Evolutionary conservation across 1,140 invertebrate genomes (phyloP).

Genomic region (Cydia splendana): DNA sequence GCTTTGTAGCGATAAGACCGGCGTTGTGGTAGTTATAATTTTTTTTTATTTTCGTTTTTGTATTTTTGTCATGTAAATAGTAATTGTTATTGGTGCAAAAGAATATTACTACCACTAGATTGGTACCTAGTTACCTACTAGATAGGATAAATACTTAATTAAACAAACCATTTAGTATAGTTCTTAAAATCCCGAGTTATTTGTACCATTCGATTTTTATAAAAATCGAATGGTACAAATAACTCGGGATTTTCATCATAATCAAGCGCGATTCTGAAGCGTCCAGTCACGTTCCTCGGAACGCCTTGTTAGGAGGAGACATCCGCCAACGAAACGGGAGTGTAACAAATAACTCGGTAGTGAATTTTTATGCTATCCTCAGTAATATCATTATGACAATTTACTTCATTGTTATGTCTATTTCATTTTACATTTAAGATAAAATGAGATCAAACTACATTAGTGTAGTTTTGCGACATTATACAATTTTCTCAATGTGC

Average conservation of each 20-base stretch:
- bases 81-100: no score
- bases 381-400: conserved; percentile 1
- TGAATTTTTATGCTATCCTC: not conserved
- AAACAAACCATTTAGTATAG: not conserved
- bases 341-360: not conserved
- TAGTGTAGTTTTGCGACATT: no score
- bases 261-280: conserved; percentile 7
- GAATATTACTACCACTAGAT: no score
- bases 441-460: no score
- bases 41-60: no score
- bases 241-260: not conserved
- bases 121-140: no score
- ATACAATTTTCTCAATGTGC: no score
- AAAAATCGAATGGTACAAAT: not conserved
- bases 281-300: conserved; percentile 25
- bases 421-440: no score
- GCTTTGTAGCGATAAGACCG: no score
- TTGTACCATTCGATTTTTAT: not conserved
- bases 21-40: no score
- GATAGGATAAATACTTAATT: no score
- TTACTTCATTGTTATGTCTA: not conserved
- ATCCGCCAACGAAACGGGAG: not conserved
- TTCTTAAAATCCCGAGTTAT: not conserved
- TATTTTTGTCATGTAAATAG: no score
- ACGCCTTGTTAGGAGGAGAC: conserved; percentile 29